These are phyloP conservation scores for Bos javanicus DNA, from an alignment of 2,113 vertebrate genomes.

Conservation along the genomic window DNA sequence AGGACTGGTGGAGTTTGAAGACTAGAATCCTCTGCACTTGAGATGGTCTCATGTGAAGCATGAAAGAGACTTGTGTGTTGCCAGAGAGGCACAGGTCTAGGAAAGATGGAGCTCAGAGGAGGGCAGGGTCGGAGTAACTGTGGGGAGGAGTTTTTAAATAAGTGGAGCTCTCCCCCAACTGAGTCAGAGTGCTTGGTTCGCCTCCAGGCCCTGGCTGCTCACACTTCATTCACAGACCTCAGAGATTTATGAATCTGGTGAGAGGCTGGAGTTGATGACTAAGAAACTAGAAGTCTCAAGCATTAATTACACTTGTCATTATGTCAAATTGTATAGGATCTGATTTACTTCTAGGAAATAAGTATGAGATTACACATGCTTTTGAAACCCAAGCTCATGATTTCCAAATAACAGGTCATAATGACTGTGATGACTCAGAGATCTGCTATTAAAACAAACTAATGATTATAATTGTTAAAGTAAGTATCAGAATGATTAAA, in stretches of 20 bases:
- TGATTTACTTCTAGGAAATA: constrained; percentile 52
- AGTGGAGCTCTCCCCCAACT: not conserved
- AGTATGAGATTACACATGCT: constrained; percentile 19
- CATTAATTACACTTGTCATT: constrained; percentile 53
- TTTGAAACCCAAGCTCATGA: constrained; percentile 46
- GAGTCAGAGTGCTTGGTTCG: not conserved
- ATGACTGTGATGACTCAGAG: constrained; percentile 20
- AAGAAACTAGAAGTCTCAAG: not conserved
- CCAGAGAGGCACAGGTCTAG: too few species aligned
- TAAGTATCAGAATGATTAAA: constrained; percentile 26
- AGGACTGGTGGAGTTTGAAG: rapidly evolving
- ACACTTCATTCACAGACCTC: not conserved
- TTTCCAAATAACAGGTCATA: constrained; percentile 32
- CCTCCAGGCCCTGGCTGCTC: not conserved
- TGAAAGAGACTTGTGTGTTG: not conserved
- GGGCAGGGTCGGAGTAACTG: too few species aligned
- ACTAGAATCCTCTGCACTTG: not conserved
- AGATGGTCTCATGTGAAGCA: not conserved
- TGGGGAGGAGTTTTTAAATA: not conserved
- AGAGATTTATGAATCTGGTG: not conserved
- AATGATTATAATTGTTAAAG: constrained; percentile 45
- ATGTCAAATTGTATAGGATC: not conserved
- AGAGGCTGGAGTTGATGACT: not conserved
- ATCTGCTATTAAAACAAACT: constrained; percentile 46
- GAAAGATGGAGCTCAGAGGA: not conserved